phyloP scores from a whole-genome alignment of 2,113 vertebrate genomes.

The Sminthopsis crassicaudata region DNA sequence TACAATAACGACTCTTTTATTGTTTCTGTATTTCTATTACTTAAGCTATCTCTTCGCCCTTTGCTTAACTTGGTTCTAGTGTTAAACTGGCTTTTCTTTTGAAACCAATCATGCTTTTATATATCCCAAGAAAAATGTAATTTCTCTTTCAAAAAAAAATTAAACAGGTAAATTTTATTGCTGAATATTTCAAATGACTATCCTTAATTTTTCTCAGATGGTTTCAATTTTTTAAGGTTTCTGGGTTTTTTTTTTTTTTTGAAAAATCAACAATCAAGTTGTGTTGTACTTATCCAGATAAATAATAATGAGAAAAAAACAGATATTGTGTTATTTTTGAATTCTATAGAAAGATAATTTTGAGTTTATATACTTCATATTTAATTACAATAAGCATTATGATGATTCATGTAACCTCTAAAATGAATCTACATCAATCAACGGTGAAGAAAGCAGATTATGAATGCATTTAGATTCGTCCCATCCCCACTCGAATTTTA shows the following conservation, averaged over 20 bases:
- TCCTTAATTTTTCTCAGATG: background rate
- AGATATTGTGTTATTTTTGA: background rate
- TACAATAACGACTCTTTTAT: background rate
- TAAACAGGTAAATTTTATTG: background rate
- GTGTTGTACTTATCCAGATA: background rate
- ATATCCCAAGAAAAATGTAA: background rate
- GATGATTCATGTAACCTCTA: background rate
- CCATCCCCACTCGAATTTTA: background rate
- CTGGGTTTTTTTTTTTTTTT: background rate
- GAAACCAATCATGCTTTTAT: background rate
- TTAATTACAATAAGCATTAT: background rate
- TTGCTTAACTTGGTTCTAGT: background rate
- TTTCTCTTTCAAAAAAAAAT: background rate
- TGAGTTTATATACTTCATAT: background rate
- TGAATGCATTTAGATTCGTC: background rate
- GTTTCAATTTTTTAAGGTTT: background rate
- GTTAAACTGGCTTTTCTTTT: background rate
- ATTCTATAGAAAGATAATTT: background rate
- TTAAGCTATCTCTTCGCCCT: background rate
- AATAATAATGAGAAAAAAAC: background rate
- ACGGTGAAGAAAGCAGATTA: background rate
- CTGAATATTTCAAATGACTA: background rate
- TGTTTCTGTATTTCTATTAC: background rate
- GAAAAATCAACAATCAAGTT: background rate
- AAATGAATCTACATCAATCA: background rate